Percentiles rank a stretch among this genome's conserved stretches.
Evolutionary conservation across 2,113 vertebrate genomes (phyloP).

Genomic region (Perca schrenkii): DNA sequence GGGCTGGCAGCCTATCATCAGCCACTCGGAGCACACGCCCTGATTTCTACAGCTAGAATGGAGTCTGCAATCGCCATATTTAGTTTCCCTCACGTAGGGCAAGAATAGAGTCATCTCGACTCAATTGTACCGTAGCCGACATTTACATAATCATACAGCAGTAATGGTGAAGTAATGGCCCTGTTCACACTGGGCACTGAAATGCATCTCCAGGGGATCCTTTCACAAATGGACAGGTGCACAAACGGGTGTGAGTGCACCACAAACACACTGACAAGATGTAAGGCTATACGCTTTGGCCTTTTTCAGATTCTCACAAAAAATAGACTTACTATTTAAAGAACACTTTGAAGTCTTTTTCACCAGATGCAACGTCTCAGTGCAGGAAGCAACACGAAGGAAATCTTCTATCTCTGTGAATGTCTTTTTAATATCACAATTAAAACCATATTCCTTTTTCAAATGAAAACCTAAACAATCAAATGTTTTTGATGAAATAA

Average conservation of each 20-base stretch:
- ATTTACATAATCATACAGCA: slow-evolving; percentile 64
- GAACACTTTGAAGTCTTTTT: not conserved
- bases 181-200: slow-evolving; percentile 17
- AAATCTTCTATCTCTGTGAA: not conserved
- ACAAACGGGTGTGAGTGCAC: not conserved
- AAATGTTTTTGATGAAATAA: too few relatives aligned
- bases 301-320: not conserved
- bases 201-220: not conserved
- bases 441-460: not conserved
- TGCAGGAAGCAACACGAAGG: not conserved
- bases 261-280: not conserved
- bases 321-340: not conserved
- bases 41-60: slow-evolving; percentile 55
- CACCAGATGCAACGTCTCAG: too few relatives aligned
- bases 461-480: too few relatives aligned
- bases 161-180: slow-evolving; percentile 25
- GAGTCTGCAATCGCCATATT: slow-evolving; percentile 38
- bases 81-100: slow-evolving; percentile 49
- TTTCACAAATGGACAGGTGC: not conserved
- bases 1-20: slow-evolving; percentile 75
- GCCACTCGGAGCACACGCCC: slow-evolving; percentile 50
- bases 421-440: not conserved
- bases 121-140: not conserved
- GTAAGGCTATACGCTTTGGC: not conserved
- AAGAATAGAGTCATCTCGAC: slow-evolving; percentile 39